Evolutionary conservation across 1,140 invertebrate genomes (phyloP).

Genomic region (Drosophila bipectinata): DNA sequence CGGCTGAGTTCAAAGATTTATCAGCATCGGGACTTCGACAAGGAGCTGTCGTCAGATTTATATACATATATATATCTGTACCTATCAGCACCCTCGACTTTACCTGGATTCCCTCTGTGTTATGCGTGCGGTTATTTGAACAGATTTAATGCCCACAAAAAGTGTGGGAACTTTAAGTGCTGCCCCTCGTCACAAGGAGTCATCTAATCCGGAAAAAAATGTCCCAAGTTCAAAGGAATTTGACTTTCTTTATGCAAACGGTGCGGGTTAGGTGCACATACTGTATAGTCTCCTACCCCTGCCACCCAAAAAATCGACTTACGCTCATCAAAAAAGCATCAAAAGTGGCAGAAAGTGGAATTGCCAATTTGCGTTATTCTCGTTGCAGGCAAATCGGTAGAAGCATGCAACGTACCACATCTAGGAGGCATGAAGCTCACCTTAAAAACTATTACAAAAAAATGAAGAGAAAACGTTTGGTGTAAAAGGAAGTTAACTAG

Average conservation of each 20-base stretch:
- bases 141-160: conserved; percentile 78
- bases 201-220: conserved; percentile 64
- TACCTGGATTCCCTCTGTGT: background rate
- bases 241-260: conserved; percentile 56
- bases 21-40: conserved; percentile 78
- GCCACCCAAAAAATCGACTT: conserved; percentile 12
- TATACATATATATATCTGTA: conserved; percentile 12
- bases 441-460: conserved; percentile 44
- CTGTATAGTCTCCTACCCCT: background rate
- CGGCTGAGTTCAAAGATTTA: conserved; percentile 81
- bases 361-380: conserved; percentile 67
- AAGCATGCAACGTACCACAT: conserved; percentile 11
- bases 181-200: conserved; percentile 70
- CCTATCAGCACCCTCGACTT: conserved; percentile 10
- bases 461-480: conserved; percentile 1
- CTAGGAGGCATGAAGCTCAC: conserved; percentile 24
- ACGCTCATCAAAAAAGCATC: conserved; percentile 72
- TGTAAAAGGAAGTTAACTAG: conserved; percentile 46
- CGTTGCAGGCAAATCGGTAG: conserved; percentile 23
- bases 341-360: conserved; percentile 70
- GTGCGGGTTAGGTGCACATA: conserved; percentile 43
- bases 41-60: conserved; percentile 65
- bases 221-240: conserved; percentile 72
- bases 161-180: conserved; percentile 74
- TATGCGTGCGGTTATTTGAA: conserved; percentile 75